Percentiles rank a stretch among this genome's conserved stretches.
Conservation (phyloP, 1,140 invertebrate species). For the Sarcophaga peregrina region DNA sequence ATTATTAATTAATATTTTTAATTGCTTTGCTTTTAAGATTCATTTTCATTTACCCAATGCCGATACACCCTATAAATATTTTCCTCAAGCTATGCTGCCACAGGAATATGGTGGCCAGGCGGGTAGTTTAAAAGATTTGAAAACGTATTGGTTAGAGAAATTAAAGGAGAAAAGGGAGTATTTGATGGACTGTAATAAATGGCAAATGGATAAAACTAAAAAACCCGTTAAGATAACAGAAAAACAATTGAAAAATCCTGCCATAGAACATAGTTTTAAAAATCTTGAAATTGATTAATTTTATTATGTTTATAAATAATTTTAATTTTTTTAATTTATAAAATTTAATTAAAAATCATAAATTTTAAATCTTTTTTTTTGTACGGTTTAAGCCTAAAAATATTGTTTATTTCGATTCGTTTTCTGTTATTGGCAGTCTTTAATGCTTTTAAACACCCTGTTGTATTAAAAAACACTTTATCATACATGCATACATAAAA, state of each 20-base stretch:
- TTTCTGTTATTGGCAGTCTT: too few relatives aligned
- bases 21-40: constrained; percentile 60
- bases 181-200: constrained; percentile 54
- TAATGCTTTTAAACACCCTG: too few relatives aligned
- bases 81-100: constrained; percentile 73
- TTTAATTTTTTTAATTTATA: not conserved
- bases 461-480: too few relatives aligned
- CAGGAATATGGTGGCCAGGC: constrained; percentile 75
- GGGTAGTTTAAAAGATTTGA: constrained; percentile 70
- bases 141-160: constrained; percentile 69
- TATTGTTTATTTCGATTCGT: too few relatives aligned
- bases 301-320: constrained; percentile 2
- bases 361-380: too few relatives aligned
- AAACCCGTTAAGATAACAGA: constrained; percentile 43
- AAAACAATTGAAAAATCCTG: constrained; percentile 12
- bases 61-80: constrained; percentile 71
- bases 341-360: too few relatives aligned
- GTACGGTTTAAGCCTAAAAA: too few relatives aligned
- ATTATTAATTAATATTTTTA: not conserved
- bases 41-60: constrained; percentile 74
- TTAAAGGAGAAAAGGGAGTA: constrained; percentile 61
- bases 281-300: constrained; percentile 58
- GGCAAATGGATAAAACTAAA: constrained; percentile 57
- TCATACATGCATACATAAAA: too few relatives aligned
- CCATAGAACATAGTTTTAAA: constrained; percentile 50